Evolutionary conservation across 2,888 invertebrate genomes (phyloP), one percentile per base, ranked within the genome.

Genomic region (Lochmaea crataegi): DNA sequence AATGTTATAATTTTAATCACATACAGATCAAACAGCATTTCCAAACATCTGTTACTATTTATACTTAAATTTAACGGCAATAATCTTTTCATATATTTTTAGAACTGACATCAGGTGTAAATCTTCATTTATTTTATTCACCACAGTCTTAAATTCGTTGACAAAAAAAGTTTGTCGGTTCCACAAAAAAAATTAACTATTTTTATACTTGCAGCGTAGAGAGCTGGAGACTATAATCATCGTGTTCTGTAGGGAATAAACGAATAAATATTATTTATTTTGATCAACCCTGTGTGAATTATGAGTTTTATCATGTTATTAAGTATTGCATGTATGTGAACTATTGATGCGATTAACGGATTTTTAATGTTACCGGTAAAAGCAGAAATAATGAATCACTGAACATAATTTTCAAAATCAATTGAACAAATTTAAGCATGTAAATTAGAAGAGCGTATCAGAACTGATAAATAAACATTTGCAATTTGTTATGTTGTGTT

Each of bases 201-300:
- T 42, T 74, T 65, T 61, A 45, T 74, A 58, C 70, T 70, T 71
- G 48, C 64, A 64, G 60, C 66, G 66, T 32, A 53, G 57, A 38
- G 41, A 53, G 16, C 11, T 26, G 14, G 45, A 10, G 45, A 45
- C 14, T 45, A 14, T 1, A 9, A 45, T 12, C 42, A 42, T 11
- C 42, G 11, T 7, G 12, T 2, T 12, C 3, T 32, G 2, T 32
- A 32, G 4, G 26, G 12, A 45, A 12, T 12, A 12, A 12, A 12
- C 4, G 12, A 45, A 42, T 42, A 6, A 42, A 11, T 22, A 22
- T 22, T 22, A 22, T 22, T 4, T 2, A 32, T 5, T 32, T 5
- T 5, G 4, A 32, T 32, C 2, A 32, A 26, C 3, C 26, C 5
- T 5, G 3, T 32, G 4, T 32, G 4, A 32, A 3, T 32, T 32